Conservation (phyloP, 2,113 vertebrate species). For the Aphelocoma coerulescens region DNA sequence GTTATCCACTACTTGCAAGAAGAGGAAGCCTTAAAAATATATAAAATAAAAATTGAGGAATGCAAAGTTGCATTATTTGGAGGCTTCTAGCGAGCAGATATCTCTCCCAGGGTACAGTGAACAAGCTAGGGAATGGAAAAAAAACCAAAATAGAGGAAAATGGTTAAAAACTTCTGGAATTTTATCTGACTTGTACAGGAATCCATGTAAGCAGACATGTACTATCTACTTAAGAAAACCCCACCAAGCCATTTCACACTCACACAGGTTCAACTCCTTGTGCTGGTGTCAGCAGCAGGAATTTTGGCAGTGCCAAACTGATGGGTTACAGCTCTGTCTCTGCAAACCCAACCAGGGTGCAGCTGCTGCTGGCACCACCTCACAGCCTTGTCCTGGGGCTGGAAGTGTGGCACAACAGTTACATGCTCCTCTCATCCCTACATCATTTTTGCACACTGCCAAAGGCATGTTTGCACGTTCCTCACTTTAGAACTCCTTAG, state of each 20-base stretch:
- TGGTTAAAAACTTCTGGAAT: not conserved
- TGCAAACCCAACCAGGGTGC: rapidly evolving
- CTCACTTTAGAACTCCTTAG: not conserved
- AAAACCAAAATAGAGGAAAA: not conserved
- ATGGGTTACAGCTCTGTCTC: not conserved
- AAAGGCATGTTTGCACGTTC: rapidly evolving
- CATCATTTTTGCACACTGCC: rapidly evolving
- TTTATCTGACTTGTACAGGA: not conserved
- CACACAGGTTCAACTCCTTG: not conserved
- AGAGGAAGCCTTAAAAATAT: not conserved
- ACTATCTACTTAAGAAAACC: not conserved
- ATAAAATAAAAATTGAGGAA: not conserved
- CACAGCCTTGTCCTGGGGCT: not conserved
- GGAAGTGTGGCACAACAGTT: not conserved
- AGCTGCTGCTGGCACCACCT: not conserved
- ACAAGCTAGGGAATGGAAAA: not conserved
- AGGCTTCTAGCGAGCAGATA: not conserved
- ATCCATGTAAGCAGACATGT: not conserved
- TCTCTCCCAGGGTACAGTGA: not conserved
- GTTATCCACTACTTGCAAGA: not conserved
- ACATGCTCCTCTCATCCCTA: rapidly evolving
- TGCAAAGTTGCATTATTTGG: not conserved
- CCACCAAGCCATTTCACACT: not conserved
- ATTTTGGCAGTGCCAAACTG: not conserved
- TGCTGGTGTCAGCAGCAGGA: rapidly evolving